phyloP scores from a whole-genome alignment of 2,888 invertebrate species.

The Morpho deidamia region DNA sequence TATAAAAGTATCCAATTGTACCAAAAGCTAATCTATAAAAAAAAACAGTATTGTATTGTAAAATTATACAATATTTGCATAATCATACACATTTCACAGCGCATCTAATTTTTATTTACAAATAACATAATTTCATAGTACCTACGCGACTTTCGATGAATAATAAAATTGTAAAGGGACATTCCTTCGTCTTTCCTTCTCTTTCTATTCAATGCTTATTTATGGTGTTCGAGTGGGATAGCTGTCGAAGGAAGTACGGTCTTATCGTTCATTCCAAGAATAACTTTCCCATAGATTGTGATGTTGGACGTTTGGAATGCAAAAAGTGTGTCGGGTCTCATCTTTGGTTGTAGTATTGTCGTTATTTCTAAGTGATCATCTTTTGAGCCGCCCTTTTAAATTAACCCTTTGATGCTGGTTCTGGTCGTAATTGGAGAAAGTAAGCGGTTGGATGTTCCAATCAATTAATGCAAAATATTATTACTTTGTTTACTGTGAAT shows the following conservation, averaged over 20 bases:
- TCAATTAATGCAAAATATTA: too few species aligned
- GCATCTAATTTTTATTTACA: slow-evolving; percentile 25
- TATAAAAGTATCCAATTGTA: too few species aligned
- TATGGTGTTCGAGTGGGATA: slow-evolving; percentile 35
- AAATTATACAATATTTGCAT: slow-evolving; percentile 4
- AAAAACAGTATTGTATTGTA: too few species aligned
- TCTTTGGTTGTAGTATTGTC: slow-evolving; percentile 25
- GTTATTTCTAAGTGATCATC: slow-evolving; percentile 20
- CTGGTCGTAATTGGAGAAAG: background rate
- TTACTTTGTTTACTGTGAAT: too few species aligned
- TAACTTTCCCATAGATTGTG: slow-evolving; percentile 73
- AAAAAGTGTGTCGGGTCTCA: slow-evolving; percentile 43
- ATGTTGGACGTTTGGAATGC: slow-evolving; percentile 49
- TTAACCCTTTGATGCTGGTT: slow-evolving; percentile 1
- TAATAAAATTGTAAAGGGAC: slow-evolving; percentile 64
- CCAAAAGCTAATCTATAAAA: too few species aligned
- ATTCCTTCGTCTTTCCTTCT: slow-evolving; percentile 44
- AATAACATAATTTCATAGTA: slow-evolving; percentile 30
- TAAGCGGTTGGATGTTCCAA: too few species aligned
- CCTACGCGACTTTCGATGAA: slow-evolving; percentile 50
- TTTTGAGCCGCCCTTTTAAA: slow-evolving; percentile 6
- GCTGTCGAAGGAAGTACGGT: slow-evolving; percentile 48
- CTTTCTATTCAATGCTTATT: slow-evolving; percentile 28
- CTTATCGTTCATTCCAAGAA: slow-evolving; percentile 73
- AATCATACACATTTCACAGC: slow-evolving; percentile 15